phyloP scores from a whole-genome alignment of 2,113 vertebrate species.

The Emberiza fucata region DNA sequence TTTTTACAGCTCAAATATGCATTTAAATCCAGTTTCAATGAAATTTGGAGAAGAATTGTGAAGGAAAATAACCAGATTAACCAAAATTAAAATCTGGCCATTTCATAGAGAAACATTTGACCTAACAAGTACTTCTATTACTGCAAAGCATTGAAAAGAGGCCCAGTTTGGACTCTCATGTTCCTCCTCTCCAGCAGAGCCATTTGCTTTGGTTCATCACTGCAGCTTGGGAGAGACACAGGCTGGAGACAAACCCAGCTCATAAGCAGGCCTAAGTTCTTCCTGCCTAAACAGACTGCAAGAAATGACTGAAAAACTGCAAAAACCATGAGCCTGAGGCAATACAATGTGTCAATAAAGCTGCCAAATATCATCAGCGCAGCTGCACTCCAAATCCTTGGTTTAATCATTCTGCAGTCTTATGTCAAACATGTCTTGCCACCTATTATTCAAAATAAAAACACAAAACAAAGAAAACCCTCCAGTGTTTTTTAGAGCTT shows the following conservation, averaged over 20 bases:
- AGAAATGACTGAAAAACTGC: slow-evolving; percentile 41
- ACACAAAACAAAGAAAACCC: slow-evolving; percentile 11
- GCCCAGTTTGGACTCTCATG: not conserved
- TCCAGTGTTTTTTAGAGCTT: slow-evolving; percentile 24
- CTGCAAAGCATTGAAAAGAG: not conserved
- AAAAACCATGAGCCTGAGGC: slow-evolving; percentile 49
- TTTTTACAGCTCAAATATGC: not conserved
- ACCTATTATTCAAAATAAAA: slow-evolving; percentile 40
- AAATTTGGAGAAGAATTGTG: not conserved
- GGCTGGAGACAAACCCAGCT: not conserved
- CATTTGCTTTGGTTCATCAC: not conserved
- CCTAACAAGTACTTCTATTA: not conserved
- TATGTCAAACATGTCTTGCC: slow-evolving; percentile 56
- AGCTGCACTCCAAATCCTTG: slow-evolving; percentile 38
- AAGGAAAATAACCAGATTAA: not conserved
- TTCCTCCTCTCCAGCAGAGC: not conserved
- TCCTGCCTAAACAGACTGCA: not conserved
- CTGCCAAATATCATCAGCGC: slow-evolving; percentile 41
- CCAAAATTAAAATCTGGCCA: not conserved
- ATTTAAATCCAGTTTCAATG: not conserved
- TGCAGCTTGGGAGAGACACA: not conserved
- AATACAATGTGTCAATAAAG: slow-evolving; percentile 47
- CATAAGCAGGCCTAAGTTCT: slow-evolving; percentile 10
- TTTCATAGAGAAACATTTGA: not conserved
- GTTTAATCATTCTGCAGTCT: slow-evolving; percentile 24